Evolutionary conservation across 2,113 vertebrate genomes (phyloP), one percentile per base, ranked within the genome.

Genomic region (Argyrosomus japonicus): DNA sequence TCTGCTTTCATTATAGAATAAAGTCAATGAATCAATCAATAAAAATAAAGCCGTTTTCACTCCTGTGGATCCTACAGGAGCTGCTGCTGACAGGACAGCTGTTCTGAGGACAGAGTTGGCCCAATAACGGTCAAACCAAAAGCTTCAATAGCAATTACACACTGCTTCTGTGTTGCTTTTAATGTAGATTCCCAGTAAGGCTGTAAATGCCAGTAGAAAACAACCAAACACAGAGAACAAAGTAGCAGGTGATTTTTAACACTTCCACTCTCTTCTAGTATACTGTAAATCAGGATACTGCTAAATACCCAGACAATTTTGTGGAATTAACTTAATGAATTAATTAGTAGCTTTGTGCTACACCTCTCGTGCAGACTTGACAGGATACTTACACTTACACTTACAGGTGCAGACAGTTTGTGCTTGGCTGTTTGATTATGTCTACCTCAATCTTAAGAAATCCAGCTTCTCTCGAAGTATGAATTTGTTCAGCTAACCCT

Each of bases 401-500:
- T 11, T 47, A 29, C 27, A 77, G 13, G 67, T 53, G 60, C 27
- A 51, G 27, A 25, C 61, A 75, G 10, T 7, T 32, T 50, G 5
- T 62, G 23, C n/a, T 70, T 70, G 29, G 9, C 10, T 65, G 17
- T 21, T 29, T 1, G 21, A 54, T 54, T 64, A 67, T 3, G 43
- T 53, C 27, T 21, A 47, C 32, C 72, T 69, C 32, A 69, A 27
- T 84, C 18, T 64, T 32, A 74, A 68, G 18, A 76, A 23, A 19
- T 77, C 36, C 0, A 63, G 74, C 65, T 65, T n/a, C 57, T 65
- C 27, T 80, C 40, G 54, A 25, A 68, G 29, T 71, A 57, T 1
- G 48, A 63, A 68, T 82, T 45, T 77, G 47, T 74, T 88, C 25
- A 58, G 71, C 14, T 57, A 67, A 73, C 23, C 19, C 45, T 73